Evolutionary conservation across 2,888 invertebrate species (phyloP).

Genomic region (Amiota communis): DNA sequence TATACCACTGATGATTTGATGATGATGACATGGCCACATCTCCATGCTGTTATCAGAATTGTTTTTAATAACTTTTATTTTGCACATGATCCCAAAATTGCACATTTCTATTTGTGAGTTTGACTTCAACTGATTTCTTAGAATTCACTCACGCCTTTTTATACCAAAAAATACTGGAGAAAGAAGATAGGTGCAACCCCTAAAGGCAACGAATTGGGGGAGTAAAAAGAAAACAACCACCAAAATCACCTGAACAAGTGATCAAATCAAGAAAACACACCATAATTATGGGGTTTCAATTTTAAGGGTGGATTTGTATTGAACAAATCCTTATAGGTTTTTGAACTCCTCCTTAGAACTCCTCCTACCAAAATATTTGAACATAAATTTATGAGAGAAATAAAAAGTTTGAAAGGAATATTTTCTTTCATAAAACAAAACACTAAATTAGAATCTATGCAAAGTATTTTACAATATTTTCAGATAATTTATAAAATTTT

Average conservation of each 20-base stretch:
- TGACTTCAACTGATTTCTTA: slow-evolving; percentile 43
- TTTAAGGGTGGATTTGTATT: slow-evolving; percentile 13
- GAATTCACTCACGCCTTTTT: slow-evolving; percentile 32
- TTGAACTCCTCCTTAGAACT: not conserved
- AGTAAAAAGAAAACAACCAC: slow-evolving; percentile 36
- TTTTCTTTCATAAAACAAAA: not conserved
- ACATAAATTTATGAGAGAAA: not conserved
- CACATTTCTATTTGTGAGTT: slow-evolving; percentile 14
- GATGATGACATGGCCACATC: not conserved
- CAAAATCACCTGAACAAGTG: slow-evolving; percentile 4
- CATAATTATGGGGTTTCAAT: slow-evolving; percentile 4
- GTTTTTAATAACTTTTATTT: not conserved
- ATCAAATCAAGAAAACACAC: not conserved
- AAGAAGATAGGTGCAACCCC: not conserved
- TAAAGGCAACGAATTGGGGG: slow-evolving; percentile 34
- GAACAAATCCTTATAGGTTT: too few species aligned
- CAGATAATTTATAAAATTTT: not conserved
- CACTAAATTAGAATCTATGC: not conserved
- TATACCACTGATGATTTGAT: not conserved
- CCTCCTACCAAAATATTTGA: slow-evolving; percentile 13
- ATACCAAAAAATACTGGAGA: slow-evolving; percentile 28
- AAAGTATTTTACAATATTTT: too few species aligned
- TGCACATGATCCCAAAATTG: not conserved
- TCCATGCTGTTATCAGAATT: not conserved
- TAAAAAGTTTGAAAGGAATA: not conserved